phyloP scores from a whole-genome alignment of 1,140 invertebrate genomes.

The Drosophila quadrilineata region DNA sequence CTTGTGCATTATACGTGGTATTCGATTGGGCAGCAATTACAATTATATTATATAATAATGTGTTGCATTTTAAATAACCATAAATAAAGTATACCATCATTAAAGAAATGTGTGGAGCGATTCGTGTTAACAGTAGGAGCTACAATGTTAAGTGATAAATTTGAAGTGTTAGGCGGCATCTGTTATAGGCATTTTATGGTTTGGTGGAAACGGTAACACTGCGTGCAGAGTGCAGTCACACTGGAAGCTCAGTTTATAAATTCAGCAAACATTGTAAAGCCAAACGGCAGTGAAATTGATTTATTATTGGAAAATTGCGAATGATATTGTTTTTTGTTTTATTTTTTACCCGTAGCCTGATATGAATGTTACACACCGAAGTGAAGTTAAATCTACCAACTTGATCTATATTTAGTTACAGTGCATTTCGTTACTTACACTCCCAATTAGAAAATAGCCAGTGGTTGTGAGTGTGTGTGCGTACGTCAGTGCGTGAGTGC shows the following conservation, averaged over 20 bases:
- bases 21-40: no score
- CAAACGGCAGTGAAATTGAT: slow-evolving; percentile 28
- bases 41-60: no score
- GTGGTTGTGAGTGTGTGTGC: no score
- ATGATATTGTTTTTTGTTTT: slow-evolving; percentile 40
- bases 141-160: background rate
- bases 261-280: slow-evolving; percentile 44
- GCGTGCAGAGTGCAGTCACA: slow-evolving; percentile 26
- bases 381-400: no score
- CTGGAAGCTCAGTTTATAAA: slow-evolving; percentile 42
- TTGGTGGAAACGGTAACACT: slow-evolving; percentile 5
- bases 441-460: slow-evolving; percentile 28
- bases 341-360: slow-evolving; percentile 26
- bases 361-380: slow-evolving; percentile 1
- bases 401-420: no score
- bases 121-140: background rate
- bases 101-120: background rate
- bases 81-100: background rate
- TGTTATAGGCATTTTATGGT: background rate
- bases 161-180: background rate
- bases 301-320: slow-evolving; percentile 27
- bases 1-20: no score
- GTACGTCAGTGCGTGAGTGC: slow-evolving; percentile 29
- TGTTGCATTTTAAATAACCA: no score
- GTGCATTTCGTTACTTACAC: no score